Base-by-base conservation (phyloP, 2,888 invertebrate genomes). In the Timema podura region DNA sequence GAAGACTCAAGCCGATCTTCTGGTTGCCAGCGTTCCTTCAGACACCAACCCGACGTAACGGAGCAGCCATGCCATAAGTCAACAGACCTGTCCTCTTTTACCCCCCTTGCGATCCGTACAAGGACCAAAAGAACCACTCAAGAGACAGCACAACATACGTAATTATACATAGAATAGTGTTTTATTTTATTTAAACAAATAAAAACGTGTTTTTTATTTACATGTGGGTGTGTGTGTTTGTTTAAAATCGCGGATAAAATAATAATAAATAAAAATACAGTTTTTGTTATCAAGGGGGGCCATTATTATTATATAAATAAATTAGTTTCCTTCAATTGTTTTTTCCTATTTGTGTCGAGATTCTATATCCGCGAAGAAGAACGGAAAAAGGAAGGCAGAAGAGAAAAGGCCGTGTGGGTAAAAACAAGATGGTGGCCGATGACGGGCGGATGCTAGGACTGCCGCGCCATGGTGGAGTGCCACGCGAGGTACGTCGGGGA, bases 21-120 rank as follows among this genome's bases (percentile, higher is more conserved):
- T 30, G 30, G 30, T 30, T 30, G 30, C 30, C 61, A 30, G 61
- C 48, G 68, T 59, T 47, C 68, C 68, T 46, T 68, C 70, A 48
- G 70, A 70, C 64, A 68, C 59, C 49, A 70, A 68, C 45, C 68
- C 68, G 44, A 70, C 70, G 70, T 68, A 70, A 64, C 70, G 68
- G 44, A 61, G 49, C 30, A 30, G 30, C 30, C 30, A 30, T 30
- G 30, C 30, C 30, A 30, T 30, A 30, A 30, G 30, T 30, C 30
- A 30, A 30, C 30, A 30, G 30, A 30, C 30, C 30, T 30, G 30
- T 30, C 30, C 30, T 30, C 30, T 30, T 30, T 30, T 30, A 30
- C 30, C 30, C 30, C 30, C 30, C 30, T 30, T 30, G 30, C 30
- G 30, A 30, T 30, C 3, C 30, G 30, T 30, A 30, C 30, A 30